Percentiles rank a stretch among this genome's conserved stretches.
These are phyloP conservation scores for Heliconius hewitsoni DNA, from an alignment of 1,140 invertebrate species.

Conservation along the genomic window DNA sequence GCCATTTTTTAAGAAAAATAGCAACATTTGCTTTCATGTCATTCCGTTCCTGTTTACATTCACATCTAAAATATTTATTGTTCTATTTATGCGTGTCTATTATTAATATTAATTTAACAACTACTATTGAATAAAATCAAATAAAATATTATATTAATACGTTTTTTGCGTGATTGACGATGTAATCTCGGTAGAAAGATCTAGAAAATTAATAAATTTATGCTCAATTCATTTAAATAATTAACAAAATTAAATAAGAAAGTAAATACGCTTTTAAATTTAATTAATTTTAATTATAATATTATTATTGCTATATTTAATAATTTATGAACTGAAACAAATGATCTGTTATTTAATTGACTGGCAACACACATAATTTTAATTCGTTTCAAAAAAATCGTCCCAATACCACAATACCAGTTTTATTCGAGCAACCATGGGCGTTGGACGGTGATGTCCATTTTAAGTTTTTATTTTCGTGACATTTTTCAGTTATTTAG, in stretches of 20 bases:
- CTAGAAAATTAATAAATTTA: too few species aligned
- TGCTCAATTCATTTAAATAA: background rate
- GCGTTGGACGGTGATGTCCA: constrained; percentile 52
- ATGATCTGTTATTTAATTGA: too few species aligned
- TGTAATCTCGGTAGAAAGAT: too few species aligned
- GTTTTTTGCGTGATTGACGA: too few species aligned
- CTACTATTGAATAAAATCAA: background rate
- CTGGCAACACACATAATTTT: background rate
- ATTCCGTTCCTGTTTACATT: constrained; percentile 42
- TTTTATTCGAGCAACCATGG: constrained; percentile 45
- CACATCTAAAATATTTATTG: background rate
- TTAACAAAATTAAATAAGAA: background rate
- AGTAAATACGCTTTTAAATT: too few species aligned
- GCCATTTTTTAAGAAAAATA: constrained; percentile 78
- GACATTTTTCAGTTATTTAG: constrained; percentile 54
- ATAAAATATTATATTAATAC: too few species aligned
- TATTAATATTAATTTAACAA: constrained; percentile 22
- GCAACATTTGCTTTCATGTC: constrained; percentile 66
- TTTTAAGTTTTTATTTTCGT: constrained; percentile 65
- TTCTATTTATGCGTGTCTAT: constrained; percentile 17
- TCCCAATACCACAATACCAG: constrained; percentile 5
- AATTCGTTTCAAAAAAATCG: constrained; percentile 28
- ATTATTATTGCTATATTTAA: too few species aligned
- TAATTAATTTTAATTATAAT: too few species aligned
- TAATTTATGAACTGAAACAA: too few species aligned